Evolutionary conservation across 2,888 invertebrate species (phyloP), one percentile per base, ranked within the genome.

Genomic region (Sinodicranocentrus sp.): DNA sequence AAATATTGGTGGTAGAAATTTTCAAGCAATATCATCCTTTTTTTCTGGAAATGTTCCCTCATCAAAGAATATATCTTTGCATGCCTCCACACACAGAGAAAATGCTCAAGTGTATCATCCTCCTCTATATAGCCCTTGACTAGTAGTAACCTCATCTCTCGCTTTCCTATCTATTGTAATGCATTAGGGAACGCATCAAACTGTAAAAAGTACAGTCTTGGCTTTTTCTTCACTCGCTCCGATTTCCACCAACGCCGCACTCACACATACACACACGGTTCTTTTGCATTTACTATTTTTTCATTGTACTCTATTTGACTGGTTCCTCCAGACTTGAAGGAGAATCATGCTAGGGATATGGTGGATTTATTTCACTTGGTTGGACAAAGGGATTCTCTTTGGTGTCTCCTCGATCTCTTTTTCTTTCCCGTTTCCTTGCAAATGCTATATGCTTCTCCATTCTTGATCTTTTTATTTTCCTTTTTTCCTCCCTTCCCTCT

Each of bases 331-430:
- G 71, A 78, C 43, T 71, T 59, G 65, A 68, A 75, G 57, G 57
- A 71, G 72, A 83, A 77, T 84, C 78, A 73, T 78, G 84, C 84
- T 77, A 67, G 73, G 84, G 84, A 84, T 84, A 84, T 77, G 67
- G 78, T 77, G 84, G 84, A 84, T 84, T 84, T 84, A 84, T 84
- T 84, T 84, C 84, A 84, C 78, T 84, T 84, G 72, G 84, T 28
- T 84, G 84, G 77, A 84, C 84, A 84, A 84, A 84, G 68, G 84
- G 78, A 78, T 83, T 79, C 79, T 77, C 84, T 77, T 78, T 84
- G 72, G 70, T 65, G 68, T 82, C 70, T 83, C 65, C 84, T 48
- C 59, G 63, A 83, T 71, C 70, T 54, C 65, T 67, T 71, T 72
- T 33, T 25, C 23, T 67, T 79, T 59, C 23, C 26, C 52, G 10